Evolutionary conservation across 30 jellyfish, hydroid and myxozoan species (phyloP), one percentile per base, ranked within the genome.

Genomic region (Mastigias papua): DNA sequence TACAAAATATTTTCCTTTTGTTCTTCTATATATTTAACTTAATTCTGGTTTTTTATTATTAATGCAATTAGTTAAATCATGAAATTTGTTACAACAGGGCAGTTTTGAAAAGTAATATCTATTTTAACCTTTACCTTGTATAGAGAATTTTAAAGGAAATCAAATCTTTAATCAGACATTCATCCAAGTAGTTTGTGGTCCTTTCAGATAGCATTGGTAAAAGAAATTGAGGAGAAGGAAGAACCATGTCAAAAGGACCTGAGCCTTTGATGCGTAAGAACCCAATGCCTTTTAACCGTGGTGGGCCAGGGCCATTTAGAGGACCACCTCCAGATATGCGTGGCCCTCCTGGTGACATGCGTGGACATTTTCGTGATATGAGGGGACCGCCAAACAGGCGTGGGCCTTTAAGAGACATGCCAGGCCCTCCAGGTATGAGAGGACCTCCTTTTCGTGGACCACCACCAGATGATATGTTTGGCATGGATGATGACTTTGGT

Each of bases 261-360:
- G 92, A 83, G 68, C 92, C 92, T 22, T 61, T 85, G 34, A 85
- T 85, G 94, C 82, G 70, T 16, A 85, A 85, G 46, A 73, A 85
- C 54, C 86, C 92, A 48, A 85, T 61, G 88, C 88, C 94, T 10
- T 85, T 85, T 57, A 75, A 75, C 58, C 84, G 94, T 1, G 51
- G 78, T 42, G 94, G 94, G 48, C 94, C 94, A 46, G 94, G 94
- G 20, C 94, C 82, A 7, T 85, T 85, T 48, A 62, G 88, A 34
- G 94, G 94, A 28, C 91, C 91, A 82, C 91, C 91, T 27, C 80
- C 80, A 82, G 83, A 82, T 67, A 82, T 82, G 88, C 93, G 86
- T 27, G 93, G 93, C 17, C 93, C 93, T 1, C 94, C 94, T 21
- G 87, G 82, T 60, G 82, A 85, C 16, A 80, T 80, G 86, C 74